Base-by-base conservation (phyloP, 2,113 vertebrate species). In the Cacatua alba region DNA sequence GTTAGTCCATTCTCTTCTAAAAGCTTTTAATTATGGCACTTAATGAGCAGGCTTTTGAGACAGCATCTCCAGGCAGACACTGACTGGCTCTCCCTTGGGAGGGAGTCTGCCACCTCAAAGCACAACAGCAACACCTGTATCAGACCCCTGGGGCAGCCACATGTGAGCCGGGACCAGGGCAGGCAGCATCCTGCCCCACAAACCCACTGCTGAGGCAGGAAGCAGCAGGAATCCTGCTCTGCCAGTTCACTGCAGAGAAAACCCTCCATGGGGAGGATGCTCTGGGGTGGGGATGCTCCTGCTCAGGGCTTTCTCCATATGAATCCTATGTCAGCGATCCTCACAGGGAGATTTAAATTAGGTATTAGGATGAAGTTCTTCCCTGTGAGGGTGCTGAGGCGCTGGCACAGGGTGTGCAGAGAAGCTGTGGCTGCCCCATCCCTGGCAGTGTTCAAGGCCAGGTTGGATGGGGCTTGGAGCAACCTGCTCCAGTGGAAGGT, bases 191-290 rank as follows among this genome's bases (percentile, higher is more conserved):
- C 52, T 0, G 0, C 33, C 62, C 48, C 74, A 37, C 1, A 0
- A 35, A 55, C 21, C 39, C 3, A 19, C 16, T 0, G 5, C 15
- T 0, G 2, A 46, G 88, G 55, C 72, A 65, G 44, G 35, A 18
- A 90, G 21, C 63, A 67, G 68, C 82, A 84, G 84, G 89, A 96
- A 97, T 95, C 77, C 78, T 79, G 91, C 81, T 85, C 86, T 69
- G 82, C 84, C 5, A 1, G 78, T 74, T 95, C 7, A 1, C n/a
- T n/a, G 59, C 35, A 0, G 26, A 69, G 52, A 41, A 95, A 92
- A 64, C 7, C 26, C 35, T 91, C 24, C 3, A 0, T 0, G 0
- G 19, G n/a, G 35, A 94, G 59, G 63, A 67, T 41, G 82, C 75
- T 28, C 60, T 79, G 69, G 53, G 28, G 37, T 33, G n/a, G 23